Conservation (phyloP, 2,797 vertebrate species). For the Nasua narica region DNA sequence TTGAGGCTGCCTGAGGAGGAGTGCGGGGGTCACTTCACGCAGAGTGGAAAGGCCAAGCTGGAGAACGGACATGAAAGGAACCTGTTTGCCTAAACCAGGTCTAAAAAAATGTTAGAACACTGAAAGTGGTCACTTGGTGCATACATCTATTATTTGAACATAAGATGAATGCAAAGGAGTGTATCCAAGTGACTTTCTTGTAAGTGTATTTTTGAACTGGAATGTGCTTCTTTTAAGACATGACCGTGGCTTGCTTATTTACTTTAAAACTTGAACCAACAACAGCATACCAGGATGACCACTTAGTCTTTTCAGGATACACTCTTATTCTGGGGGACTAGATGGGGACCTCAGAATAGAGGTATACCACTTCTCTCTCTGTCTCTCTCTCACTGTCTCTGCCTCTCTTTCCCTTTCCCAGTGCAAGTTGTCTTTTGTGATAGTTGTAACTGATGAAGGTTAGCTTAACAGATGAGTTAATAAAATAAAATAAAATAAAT, state of each 20-base stretch:
- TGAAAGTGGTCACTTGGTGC: not conserved
- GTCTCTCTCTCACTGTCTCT: not conserved
- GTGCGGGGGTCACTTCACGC: not conserved
- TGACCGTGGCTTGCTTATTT: constrained; percentile 40
- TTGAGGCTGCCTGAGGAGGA: not conserved
- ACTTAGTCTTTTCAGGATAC: not conserved
- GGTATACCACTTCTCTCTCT: not conserved
- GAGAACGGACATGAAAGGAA: not conserved
- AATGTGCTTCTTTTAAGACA: constrained; percentile 30
- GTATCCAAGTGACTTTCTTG: constrained; percentile 34
- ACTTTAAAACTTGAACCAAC: not conserved
- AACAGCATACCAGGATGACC: not conserved
- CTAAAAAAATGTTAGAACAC: not conserved
- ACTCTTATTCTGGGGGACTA: not conserved
- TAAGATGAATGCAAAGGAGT: constrained; percentile 14
- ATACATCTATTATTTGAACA: constrained; percentile 5
- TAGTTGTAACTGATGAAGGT: constrained; percentile 11
- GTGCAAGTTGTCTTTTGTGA: constrained; percentile 31
- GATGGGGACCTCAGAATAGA: constrained; percentile 50
- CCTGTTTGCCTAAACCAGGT: not conserved
- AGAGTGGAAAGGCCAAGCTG: not conserved
- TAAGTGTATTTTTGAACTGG: not conserved
- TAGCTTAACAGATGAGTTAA: constrained; percentile 9
- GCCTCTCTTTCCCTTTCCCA: not conserved
- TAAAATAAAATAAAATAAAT: not conserved